These are phyloP conservation scores for Pipistrellus kuhlii DNA, from an alignment of 2,797 vertebrate genomes.

Conservation along the genomic window DNA sequence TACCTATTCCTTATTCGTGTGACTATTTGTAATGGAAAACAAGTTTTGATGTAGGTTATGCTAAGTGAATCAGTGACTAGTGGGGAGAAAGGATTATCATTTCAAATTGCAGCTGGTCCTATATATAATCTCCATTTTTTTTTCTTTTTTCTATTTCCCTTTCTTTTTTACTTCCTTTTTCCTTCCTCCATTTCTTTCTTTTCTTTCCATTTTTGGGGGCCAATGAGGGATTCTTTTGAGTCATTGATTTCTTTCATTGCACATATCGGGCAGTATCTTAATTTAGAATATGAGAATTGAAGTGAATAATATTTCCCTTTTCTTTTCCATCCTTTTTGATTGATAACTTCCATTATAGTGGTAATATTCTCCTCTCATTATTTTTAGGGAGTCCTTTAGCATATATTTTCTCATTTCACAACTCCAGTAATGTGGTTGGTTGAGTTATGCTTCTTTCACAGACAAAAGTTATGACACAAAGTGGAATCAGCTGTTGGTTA, in stretches of 20 bases:
- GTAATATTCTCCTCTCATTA: not conserved
- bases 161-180: not conserved
- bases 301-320: not conserved
- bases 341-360: not conserved
- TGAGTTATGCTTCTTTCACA: not conserved
- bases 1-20: slow-evolving; percentile 43
- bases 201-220: not conserved
- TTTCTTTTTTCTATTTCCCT: not conserved
- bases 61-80: not conserved
- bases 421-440: not conserved
- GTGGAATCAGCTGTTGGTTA: not conserved
- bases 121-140: not conserved
- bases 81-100: not conserved
- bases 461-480: not conserved
- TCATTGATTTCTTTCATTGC: not conserved
- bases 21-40: not conserved
- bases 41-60: not conserved
- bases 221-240: not conserved
- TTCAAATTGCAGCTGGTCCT: not conserved
- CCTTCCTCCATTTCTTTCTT: not conserved
- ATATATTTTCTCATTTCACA: not conserved
- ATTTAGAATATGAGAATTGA: not conserved
- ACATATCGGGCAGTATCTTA: not conserved
- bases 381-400: not conserved
- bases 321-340: not conserved